A percentile compares a stretch with the other conserved stretches of the same genome.
Conservation (phyloP, 2,888 invertebrate species). For the Campaea margaritaria region DNA sequence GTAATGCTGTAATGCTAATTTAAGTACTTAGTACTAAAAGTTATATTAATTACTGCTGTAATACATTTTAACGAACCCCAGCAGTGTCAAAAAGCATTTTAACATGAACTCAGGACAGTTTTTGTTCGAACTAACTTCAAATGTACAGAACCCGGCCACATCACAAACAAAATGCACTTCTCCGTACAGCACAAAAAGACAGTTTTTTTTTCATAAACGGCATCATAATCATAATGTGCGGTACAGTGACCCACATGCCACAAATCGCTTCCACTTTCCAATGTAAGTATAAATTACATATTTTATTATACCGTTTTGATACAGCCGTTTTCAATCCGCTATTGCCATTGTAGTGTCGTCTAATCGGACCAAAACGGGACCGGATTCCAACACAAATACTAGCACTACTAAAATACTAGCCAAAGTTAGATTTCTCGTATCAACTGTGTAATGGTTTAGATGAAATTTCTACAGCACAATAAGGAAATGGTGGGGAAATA, state of each 20-base stretch:
- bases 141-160: conserved; percentile 14
- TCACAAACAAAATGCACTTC: neutral
- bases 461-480: neutral
- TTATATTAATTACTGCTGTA: too few species aligned
- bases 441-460: neutral
- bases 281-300: conserved; percentile 55
- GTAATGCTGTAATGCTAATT: too few species aligned
- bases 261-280: conserved; percentile 61
- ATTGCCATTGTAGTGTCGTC: conserved; percentile 26
- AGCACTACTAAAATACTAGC: conserved; percentile 1
- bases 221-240: conserved; percentile 53
- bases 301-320: conserved; percentile 49
- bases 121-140: too few species aligned
- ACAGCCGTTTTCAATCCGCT: conserved; percentile 33
- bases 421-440: conserved; percentile 10
- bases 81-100: too few species aligned
- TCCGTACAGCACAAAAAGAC: conserved; percentile 23
- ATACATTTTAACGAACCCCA: too few species aligned
- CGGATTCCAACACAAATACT: conserved; percentile 16
- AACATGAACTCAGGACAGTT: too few species aligned
- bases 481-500: neutral
- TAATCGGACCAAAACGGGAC: conserved; percentile 25
- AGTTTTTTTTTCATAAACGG: conserved; percentile 22
- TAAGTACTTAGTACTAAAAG: too few species aligned
- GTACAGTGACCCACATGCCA: conserved; percentile 58